Percentiles rank a stretch among this genome's conserved stretches.
Evolutionary conservation across 2,113 vertebrate genomes (phyloP).

Genomic region (Sturnus vulgaris): DNA sequence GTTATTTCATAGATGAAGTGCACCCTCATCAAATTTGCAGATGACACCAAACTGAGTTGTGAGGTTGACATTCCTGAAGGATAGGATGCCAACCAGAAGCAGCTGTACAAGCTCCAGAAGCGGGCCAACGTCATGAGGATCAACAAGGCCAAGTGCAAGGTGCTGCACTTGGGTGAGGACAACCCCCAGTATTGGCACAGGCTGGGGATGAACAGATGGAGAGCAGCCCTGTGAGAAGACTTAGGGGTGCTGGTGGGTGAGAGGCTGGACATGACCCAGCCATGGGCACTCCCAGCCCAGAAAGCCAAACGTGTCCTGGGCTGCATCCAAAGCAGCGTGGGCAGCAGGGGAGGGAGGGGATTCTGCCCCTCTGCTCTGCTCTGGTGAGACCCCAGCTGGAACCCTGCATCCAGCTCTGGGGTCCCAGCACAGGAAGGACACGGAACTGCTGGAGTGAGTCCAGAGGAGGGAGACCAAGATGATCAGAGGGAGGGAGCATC

Average conservation of each 20-base stretch:
- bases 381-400: background rate
- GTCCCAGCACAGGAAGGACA: background rate
- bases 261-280: too few relatives aligned
- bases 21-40: background rate
- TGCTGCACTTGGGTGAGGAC: background rate
- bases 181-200: background rate
- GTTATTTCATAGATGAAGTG: background rate
- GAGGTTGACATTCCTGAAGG: background rate
- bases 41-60: background rate
- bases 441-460: fast-evolving
- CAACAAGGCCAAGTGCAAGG: background rate
- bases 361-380: background rate
- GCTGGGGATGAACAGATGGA: background rate
- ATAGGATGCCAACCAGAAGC: background rate
- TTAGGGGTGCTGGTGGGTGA: too few relatives aligned
- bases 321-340: background rate
- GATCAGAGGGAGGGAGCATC: background rate
- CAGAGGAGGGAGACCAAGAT: background rate
- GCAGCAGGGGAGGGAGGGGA: background rate
- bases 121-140: background rate
- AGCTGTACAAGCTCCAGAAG: background rate
- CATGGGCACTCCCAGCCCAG: too few relatives aligned
- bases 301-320: background rate
- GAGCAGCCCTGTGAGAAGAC: too few relatives aligned
- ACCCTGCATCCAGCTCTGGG: background rate